Evolutionary conservation across 2,113 vertebrate species (phyloP), one percentile per base, ranked within the genome.

Genomic region (Plecotus auritus): DNA sequence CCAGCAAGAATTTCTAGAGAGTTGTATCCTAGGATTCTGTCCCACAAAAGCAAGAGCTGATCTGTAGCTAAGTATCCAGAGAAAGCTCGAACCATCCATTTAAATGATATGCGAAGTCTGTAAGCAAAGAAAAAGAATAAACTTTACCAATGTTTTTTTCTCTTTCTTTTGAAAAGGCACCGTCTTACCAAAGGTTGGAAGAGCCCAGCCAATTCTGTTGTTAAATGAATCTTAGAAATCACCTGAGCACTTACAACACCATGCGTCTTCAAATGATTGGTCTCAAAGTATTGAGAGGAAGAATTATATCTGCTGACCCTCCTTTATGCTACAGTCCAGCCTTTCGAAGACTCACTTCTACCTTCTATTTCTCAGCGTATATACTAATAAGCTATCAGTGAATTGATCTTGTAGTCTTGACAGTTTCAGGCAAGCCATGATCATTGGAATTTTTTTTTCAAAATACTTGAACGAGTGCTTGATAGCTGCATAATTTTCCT

Each of bases 21-120:
- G 91, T 99, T 99, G 90, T 99, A 99, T 66, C 99, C 99, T 77
- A 99, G 98, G 97, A 99, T 99, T 95, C 99, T 99, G 96, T 99
- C 99, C 99, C 99, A 99, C 72, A 99, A 98, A 81, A 99, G 99
- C 76, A 99, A 98, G 92, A 99, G 99, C 90, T 99, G 99, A 98
- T 99, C 99, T 37, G 99, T 99, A 88, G 99, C 99, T 95, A 99
- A 98, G 97, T 99, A 99, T 76, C 99, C 99, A 45, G 99, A 99
- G 97, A 99, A 99, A 66, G 99, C 99, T 80, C 99, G 98, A 47
- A 99, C 99, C 99, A 99, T 99, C 99, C 99, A 99, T 91, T 99
- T 99, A 97, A 99, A 99, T 67, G 99, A 99, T 91, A 99, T 99
- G 30, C 99, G 99, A 95, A 99, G 98, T 94, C 99, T 99, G 89